These are phyloP conservation scores for Agonopterix alstromeriana DNA, from an alignment of 2,888 invertebrate genomes.

Conservation along the genomic window DNA sequence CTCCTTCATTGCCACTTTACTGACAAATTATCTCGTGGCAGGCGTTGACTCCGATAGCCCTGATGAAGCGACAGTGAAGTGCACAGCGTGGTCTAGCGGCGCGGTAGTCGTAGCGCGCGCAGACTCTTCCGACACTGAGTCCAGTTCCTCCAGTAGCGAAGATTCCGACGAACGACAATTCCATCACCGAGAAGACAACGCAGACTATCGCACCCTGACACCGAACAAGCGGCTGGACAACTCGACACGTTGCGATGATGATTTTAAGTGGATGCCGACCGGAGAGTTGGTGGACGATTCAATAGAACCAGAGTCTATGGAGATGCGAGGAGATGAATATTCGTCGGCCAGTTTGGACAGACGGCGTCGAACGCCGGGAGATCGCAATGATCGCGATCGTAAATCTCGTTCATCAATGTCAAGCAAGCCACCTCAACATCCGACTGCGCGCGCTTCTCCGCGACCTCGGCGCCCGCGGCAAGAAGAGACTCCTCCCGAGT, in stretches of 20 bases:
- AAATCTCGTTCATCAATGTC: conserved; percentile 79
- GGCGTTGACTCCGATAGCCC: conserved; percentile 79
- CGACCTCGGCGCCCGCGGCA: conserved; percentile 52
- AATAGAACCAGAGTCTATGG: conserved; percentile 37
- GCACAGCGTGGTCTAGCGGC: conserved; percentile 65
- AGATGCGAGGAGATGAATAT: conserved; percentile 48
- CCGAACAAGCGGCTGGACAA: conserved; percentile 67
- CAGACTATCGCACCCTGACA: conserved; percentile 75
- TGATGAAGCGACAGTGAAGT: conserved; percentile 79
- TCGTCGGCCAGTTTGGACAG: conserved; percentile 74
- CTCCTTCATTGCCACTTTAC: conserved; percentile 29
- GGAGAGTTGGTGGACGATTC: conserved; percentile 49
- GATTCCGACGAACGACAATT: conserved; percentile 63
- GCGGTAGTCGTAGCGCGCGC: conserved; percentile 50
- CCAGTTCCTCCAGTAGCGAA: conserved; percentile 50
- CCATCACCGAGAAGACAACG: conserved; percentile 76
- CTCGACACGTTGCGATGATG: conserved; percentile 80
- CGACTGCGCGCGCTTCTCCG: conserved; percentile 57
- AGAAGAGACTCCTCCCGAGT: conserved; percentile 59
- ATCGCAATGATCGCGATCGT: conserved; percentile 79
- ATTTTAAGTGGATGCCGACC: conserved; percentile 81
- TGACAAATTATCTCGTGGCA: conserved; percentile 57
- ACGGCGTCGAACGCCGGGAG: conserved; percentile 63
- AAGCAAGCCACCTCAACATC: conserved; percentile 68
- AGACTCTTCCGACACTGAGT: conserved; percentile 59